Percentiles rank a stretch among this genome's conserved stretches.
These are phyloP conservation scores for Celastrina argiolus DNA, from an alignment of 2,888 invertebrate species.

Conservation along the genomic window DNA sequence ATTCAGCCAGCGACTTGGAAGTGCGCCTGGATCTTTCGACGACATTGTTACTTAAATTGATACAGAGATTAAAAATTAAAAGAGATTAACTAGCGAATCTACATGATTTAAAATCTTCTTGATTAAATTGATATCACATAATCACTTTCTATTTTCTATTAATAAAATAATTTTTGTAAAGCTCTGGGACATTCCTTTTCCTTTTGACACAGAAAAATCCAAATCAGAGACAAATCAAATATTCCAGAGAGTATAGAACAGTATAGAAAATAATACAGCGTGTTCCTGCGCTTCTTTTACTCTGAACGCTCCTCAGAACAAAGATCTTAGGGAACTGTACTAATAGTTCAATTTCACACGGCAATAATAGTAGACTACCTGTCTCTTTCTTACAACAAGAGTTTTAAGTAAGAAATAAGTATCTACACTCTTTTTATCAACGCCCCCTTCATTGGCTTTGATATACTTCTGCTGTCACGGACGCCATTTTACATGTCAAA, in stretches of 20 bases:
- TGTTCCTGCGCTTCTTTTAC: no score
- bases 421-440: no score
- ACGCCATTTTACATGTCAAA: no score
- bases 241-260: neutral
- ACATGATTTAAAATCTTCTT: slow-evolving; percentile 1
- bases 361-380: no score
- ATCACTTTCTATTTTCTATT: slow-evolving; percentile 5
- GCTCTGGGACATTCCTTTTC: neutral
- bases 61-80: neutral
- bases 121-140: slow-evolving; percentile 10
- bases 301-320: no score
- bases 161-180: neutral
- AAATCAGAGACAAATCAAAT: neutral
- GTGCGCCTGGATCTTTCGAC: slow-evolving; percentile 74
- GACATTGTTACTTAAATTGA: slow-evolving; percentile 46
- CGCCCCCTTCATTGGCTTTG: no score
- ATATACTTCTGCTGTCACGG: no score
- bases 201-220: slow-evolving; percentile 10
- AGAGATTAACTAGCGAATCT: slow-evolving; percentile 1
- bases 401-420: no score
- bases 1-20: slow-evolving; percentile 91
- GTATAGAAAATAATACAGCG: no score
- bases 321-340: no score
- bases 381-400: no score
- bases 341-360: no score